phyloP scores from a whole-genome alignment of 2,888 invertebrate species.

The Tetranychus truncatus region DNA sequence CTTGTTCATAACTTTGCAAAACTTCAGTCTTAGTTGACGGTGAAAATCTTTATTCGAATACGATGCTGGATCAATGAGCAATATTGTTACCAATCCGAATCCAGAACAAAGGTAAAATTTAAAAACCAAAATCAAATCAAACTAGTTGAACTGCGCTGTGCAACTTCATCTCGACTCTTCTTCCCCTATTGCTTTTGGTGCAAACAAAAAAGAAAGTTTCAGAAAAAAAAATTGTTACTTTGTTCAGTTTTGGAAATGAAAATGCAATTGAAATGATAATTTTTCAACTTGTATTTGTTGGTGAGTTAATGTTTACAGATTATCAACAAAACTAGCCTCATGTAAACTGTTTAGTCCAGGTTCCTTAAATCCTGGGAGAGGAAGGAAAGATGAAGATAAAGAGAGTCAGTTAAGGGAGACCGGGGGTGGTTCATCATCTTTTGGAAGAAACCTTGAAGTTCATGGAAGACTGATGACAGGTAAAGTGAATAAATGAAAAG shows the following conservation, averaged over 20 bases:
- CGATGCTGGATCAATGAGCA: too few relatives aligned
- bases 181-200: too few relatives aligned
- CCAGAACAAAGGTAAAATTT: too few relatives aligned
- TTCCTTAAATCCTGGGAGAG: neutral
- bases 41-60: too few relatives aligned
- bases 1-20: too few relatives aligned
- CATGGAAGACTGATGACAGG: constrained; percentile 1
- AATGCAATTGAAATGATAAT: neutral
- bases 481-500: neutral
- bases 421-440: neutral
- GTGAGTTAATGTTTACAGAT: neutral
- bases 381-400: neutral
- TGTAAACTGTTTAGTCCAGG: neutral
- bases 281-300: neutral
- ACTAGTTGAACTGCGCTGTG: too few relatives aligned
- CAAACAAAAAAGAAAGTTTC: too few relatives aligned
- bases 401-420: neutral
- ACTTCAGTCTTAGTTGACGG: too few relatives aligned
- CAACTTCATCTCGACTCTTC: too few relatives aligned
- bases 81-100: too few relatives aligned
- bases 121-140: too few relatives aligned
- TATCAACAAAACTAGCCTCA: neutral
- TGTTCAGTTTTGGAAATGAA: neutral
- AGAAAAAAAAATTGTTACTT: too few relatives aligned
- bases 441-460: neutral